Conservation (phyloP, 2,888 invertebrate genomes). For the Perithous albicinctus region DNA sequence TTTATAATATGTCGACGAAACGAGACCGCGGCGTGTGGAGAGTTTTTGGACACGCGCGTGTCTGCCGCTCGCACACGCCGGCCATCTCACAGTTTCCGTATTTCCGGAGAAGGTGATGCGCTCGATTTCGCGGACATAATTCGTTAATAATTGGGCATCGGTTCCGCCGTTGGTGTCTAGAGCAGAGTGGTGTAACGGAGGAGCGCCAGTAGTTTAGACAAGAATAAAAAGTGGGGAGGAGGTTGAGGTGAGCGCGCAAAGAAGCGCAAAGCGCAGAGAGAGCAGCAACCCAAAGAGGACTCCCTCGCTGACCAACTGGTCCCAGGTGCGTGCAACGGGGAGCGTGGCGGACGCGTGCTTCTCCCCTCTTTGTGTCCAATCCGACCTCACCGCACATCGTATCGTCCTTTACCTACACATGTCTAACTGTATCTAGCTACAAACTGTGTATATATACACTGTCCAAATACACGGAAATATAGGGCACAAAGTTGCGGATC, state of each 20-base stretch:
- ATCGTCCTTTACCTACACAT: constrained; percentile 43
- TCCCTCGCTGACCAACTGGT: constrained; percentile 82
- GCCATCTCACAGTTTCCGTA: constrained; percentile 74
- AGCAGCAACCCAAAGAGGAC: constrained; percentile 62
- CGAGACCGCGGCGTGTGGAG: background rate
- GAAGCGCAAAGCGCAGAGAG: constrained; percentile 67
- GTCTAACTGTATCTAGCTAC: constrained; percentile 1
- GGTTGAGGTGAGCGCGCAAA: constrained; percentile 19
- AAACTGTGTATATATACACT: background rate
- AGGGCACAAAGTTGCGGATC: too few relatives aligned
- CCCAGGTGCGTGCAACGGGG: constrained; percentile 80
- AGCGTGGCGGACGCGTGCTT: constrained; percentile 82
- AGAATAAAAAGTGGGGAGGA: constrained; percentile 17
- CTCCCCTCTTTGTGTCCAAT: constrained; percentile 76
- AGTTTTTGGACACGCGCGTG: constrained; percentile 16
- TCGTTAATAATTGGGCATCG: constrained; percentile 82
- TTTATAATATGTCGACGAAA: constrained; percentile 1
- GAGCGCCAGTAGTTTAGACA: background rate
- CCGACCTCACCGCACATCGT: constrained; percentile 54
- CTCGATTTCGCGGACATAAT: constrained; percentile 80
- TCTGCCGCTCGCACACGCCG: background rate
- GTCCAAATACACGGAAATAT: background rate
- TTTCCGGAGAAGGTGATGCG: constrained; percentile 78
- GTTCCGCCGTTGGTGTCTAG: constrained; percentile 72
- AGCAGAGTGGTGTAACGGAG: constrained; percentile 37